These are phyloP conservation scores for Microctonus hyperodae DNA, from an alignment of 2,888 invertebrate genomes.

Conservation along the genomic window DNA sequence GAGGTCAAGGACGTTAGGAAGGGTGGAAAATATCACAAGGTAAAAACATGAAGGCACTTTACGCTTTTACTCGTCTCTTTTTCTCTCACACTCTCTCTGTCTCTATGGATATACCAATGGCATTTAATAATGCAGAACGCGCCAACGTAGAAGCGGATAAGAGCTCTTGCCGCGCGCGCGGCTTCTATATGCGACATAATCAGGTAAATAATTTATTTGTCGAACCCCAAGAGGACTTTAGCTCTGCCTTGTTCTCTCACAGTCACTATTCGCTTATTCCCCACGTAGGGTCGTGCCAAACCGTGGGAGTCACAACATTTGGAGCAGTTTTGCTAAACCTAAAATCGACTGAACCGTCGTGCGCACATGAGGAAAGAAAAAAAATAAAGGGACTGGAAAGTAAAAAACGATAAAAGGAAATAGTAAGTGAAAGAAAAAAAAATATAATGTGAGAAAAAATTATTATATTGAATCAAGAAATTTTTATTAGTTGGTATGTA, in stretches of 20 bases:
- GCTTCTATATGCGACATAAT: neutral
- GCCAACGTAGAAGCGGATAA: neutral
- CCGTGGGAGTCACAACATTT: slow-evolving; percentile 6
- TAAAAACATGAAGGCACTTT: neutral
- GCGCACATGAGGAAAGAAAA: neutral
- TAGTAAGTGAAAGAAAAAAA: neutral
- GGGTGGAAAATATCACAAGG: neutral
- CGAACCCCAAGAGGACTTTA: neutral
- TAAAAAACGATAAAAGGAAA: neutral
- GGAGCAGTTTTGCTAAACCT: neutral
- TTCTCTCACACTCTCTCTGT: neutral
- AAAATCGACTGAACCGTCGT: neutral
- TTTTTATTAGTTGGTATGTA: neutral
- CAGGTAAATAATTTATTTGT: slow-evolving; percentile 4
- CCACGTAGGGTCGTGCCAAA: neutral
- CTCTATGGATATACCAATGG: neutral
- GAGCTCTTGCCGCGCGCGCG: neutral
- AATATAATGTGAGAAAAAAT: neutral
- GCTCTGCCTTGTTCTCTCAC: neutral
- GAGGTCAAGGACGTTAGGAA: neutral
- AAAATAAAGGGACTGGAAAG: neutral
- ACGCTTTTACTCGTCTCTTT: neutral
- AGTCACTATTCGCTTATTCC: neutral
- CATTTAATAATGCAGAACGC: slow-evolving; percentile 6
- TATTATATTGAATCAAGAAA: neutral